Percentiles rank a stretch among this genome's conserved stretches.
Conservation (phyloP, 2,888 invertebrate genomes). For the Flexamia atlantica region DNA sequence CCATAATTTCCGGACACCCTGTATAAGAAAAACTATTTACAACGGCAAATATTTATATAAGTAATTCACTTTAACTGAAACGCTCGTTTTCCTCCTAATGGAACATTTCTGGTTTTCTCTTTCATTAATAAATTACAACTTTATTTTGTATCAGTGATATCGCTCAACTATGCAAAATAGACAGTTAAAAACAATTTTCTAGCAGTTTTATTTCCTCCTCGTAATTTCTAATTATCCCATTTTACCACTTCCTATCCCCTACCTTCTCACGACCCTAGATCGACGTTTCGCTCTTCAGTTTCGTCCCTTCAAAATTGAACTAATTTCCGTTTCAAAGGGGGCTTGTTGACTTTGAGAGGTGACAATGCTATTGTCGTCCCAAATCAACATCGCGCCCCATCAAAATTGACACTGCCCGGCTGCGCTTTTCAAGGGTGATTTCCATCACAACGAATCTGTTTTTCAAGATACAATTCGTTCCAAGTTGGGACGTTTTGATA, state of each 20-base stretch:
- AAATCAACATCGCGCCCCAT: constrained; percentile 31
- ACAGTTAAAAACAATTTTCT: no score
- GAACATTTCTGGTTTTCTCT: no score
- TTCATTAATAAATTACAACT: no score
- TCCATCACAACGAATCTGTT: constrained; percentile 15
- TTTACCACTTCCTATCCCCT: constrained; percentile 12
- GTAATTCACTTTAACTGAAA: no score
- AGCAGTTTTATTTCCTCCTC: neutral
- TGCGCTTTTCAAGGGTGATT: neutral
- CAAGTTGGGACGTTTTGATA: neutral
- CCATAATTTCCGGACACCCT: no score
- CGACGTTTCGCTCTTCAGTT: neutral
- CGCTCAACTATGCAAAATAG: no score
- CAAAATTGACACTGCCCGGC: constrained; percentile 29
- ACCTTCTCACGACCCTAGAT: constrained; percentile 13
- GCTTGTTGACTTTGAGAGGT: constrained; percentile 43
- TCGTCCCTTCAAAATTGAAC: constrained; percentile 33
- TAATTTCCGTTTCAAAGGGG: constrained; percentile 43
- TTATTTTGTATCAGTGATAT: no score
- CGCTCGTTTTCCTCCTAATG: no score
- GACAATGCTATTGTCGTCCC: constrained; percentile 27
- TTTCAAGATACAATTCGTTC: constrained; percentile 19
- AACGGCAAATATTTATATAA: no score
- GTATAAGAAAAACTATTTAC: no score
- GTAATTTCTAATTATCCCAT: neutral